A percentile compares a stretch with the other conserved stretches of the same genome.
These are phyloP conservation scores for Bolborhynchus lineola DNA, from an alignment of 2,113 vertebrate genomes.

Conservation along the genomic window DNA sequence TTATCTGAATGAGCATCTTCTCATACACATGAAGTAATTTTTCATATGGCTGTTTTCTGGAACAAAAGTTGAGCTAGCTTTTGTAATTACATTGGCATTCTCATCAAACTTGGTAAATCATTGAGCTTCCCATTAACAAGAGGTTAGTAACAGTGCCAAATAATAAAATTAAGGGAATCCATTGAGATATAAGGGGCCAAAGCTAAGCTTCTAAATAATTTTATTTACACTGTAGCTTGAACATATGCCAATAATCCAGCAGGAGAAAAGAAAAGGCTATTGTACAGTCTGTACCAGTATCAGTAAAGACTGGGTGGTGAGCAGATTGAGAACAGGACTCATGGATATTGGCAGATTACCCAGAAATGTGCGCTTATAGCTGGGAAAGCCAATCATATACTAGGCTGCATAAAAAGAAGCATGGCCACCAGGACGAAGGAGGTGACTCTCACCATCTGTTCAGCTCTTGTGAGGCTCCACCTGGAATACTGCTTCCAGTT, in stretches of 20 bases:
- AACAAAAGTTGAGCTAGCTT: neutral
- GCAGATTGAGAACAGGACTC: neutral
- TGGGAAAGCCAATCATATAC: accelerated
- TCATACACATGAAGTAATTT: neutral
- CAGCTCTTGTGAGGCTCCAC: neutral
- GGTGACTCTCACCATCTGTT: neutral
- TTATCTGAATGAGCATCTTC: neutral
- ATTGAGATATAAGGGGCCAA: constrained; percentile 33
- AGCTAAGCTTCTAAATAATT: constrained; percentile 43
- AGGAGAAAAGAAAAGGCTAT: constrained; percentile 30
- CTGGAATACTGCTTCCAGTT: neutral
- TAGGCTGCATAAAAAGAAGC: neutral
- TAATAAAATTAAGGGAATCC: neutral
- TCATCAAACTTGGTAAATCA: neutral
- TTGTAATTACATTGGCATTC: neutral
- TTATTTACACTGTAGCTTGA: constrained; percentile 58
- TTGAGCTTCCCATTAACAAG: neutral
- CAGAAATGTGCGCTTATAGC: neutral
- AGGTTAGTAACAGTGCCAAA: neutral
- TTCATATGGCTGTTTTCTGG: neutral
- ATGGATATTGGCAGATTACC: neutral
- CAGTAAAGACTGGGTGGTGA: neutral
- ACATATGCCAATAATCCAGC: constrained; percentile 46
- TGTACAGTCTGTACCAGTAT: neutral
- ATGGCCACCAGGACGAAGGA: accelerated